Percentiles rank a stretch among this genome's conserved stretches.
Conservation (phyloP, 2,888 invertebrate species). For the Omphaloscelis lunosa region DNA sequence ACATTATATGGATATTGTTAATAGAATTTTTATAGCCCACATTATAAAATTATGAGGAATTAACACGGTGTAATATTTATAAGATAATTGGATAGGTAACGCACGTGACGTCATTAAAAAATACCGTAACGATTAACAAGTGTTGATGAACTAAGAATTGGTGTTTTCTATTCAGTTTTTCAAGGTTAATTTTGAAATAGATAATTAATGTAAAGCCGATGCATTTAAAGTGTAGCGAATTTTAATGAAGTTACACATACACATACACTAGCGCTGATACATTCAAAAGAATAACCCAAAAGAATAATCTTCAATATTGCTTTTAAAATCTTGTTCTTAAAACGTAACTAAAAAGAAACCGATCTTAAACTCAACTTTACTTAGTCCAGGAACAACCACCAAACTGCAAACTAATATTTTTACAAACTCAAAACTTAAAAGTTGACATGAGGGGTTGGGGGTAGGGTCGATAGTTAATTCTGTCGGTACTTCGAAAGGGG, state of each 20-base stretch:
- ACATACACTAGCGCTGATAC: background rate
- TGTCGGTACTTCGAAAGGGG: constrained; percentile 87
- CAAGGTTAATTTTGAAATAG: constrained; percentile 40
- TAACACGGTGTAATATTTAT: constrained; percentile 60
- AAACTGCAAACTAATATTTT: constrained; percentile 54
- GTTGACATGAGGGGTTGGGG: constrained; percentile 79
- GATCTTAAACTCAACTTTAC: background rate
- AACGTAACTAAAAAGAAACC: constrained; percentile 17
- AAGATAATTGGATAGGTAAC: constrained; percentile 53
- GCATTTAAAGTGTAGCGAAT: constrained; percentile 16
- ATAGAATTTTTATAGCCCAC: constrained; percentile 67
- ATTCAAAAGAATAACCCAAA: background rate
- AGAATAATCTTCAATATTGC: background rate
- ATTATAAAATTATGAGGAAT: constrained; percentile 66
- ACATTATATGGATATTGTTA: constrained; percentile 67
- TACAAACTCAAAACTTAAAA: constrained; percentile 72
- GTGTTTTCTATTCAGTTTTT: constrained; percentile 40
- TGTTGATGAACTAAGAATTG: constrained; percentile 60
- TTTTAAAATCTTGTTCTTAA: constrained; percentile 2
- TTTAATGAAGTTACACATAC: constrained; percentile 10
- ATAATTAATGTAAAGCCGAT: constrained; percentile 21
- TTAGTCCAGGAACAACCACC: constrained; percentile 25
- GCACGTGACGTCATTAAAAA: constrained; percentile 46
- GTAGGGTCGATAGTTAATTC: constrained; percentile 88
- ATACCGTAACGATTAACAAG: constrained; percentile 50